A percentile compares a stretch with the other conserved stretches of the same genome.
These are phyloP conservation scores for Drosophila parabipectinata DNA, from an alignment of 1,140 invertebrate genomes.

Conservation along the genomic window DNA sequence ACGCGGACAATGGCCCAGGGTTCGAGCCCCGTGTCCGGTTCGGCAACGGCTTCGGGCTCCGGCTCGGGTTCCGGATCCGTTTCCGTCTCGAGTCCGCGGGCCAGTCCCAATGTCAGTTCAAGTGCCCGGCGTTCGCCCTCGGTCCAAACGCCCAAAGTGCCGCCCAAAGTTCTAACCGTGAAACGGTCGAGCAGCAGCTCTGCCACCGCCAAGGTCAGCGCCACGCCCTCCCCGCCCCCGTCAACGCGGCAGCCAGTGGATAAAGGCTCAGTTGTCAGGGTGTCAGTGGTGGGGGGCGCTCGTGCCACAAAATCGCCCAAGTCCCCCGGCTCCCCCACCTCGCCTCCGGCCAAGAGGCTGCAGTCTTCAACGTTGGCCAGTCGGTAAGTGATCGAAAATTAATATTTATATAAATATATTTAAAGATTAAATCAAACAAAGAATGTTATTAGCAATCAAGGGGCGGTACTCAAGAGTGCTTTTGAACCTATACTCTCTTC, in stretches of 20 bases:
- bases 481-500: too few species aligned
- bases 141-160: slow-evolving; percentile 35
- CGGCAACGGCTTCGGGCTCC: slow-evolving; percentile 19
- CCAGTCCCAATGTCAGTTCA: slow-evolving; percentile 59
- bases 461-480: too few species aligned
- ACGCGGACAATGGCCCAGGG: slow-evolving; percentile 48
- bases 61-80: background rate
- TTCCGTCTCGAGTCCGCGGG: slow-evolving; percentile 19
- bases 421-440: background rate
- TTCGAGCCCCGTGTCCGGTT: slow-evolving; percentile 13
- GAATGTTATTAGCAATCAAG: background rate
- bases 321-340: slow-evolving; percentile 54
- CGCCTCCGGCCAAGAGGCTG: slow-evolving; percentile 59
- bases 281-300: slow-evolving; percentile 4
- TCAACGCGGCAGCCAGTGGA: slow-evolving; percentile 76
- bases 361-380: slow-evolving; percentile 49
- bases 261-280: slow-evolving; percentile 73
- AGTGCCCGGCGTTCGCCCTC: slow-evolving; percentile 61
- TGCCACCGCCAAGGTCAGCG: slow-evolving; percentile 8
- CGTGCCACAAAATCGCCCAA: slow-evolving; percentile 32
- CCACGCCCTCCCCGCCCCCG: slow-evolving; percentile 41
- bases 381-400: slow-evolving; percentile 56
- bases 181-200: slow-evolving; percentile 50
- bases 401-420: background rate
- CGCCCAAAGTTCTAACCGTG: slow-evolving; percentile 30